Evolutionary conservation across 2,888 invertebrate species (phyloP), one percentile per base, ranked within the genome.

Genomic region (Chalcis sispes): DNA sequence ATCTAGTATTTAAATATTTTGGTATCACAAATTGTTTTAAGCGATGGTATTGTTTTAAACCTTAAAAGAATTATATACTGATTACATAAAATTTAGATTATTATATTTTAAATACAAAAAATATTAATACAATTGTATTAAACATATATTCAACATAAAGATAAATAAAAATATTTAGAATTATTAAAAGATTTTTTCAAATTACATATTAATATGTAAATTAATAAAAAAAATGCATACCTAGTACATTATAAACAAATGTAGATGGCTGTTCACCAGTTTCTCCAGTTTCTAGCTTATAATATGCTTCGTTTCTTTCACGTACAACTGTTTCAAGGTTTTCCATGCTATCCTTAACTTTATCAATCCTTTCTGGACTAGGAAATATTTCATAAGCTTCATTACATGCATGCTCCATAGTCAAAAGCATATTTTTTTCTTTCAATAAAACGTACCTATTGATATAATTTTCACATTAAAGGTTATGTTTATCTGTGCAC

Each of bases 381-480:
- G 98, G 96, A 87, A 98, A 96, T 5, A 94, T 80, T 85, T 92
- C 90, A 79, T 90, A 89, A 84, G 93, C 90, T 50, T 92, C 89
- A 64, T 93, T 93, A 89, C 93, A 92, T 87, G 94, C 95, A 78
- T 96, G 92, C 89, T 98, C 96, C 98, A 99, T 98, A 1, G 99
- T 98, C 79, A 96, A 89, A 20, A 99, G 90, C 98, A 99, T 98
- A 88, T 99, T 99, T 70, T 94, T 92, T 89, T 99, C 99, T 90
- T 99, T 99, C 67, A 98, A 89, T 72, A 99, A 90, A 18, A 95
- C 91, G 89, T 91, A 95, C 94, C 94, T 94, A 79, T 23, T 79
- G 80, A 75, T 18, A 61, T 5, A n/a, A 64, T 66, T 71, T 58
- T 46, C 64, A 54, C 48, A 50, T 66, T 62, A 8, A 36, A 50